Evolutionary conservation across 2,797 vertebrate genomes (phyloP).

Genomic region (Amblyraja radiata): DNA sequence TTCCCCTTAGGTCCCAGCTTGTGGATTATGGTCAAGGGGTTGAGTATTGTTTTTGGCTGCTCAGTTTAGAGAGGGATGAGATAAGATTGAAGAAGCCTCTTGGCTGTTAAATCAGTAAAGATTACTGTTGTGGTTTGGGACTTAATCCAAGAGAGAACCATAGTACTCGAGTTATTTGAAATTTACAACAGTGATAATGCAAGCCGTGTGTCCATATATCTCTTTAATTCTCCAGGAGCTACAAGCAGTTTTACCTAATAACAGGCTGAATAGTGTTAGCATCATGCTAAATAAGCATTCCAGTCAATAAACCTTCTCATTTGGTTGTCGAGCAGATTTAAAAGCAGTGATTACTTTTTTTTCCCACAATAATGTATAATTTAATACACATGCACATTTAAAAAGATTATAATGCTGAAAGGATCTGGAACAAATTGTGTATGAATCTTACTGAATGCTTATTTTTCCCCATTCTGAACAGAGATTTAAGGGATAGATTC

Average conservation of each 20-base stretch:
- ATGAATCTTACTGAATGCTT: no score
- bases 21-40: no score
- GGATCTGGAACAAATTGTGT: no score
- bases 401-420: not conserved
- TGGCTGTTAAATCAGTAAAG: not conserved
- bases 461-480: not conserved
- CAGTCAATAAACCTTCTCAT: not conserved
- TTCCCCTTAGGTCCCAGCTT: not conserved
- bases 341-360: not conserved
- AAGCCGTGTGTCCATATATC: not conserved
- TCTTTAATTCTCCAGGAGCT: not conserved
- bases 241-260: not conserved
- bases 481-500: not conserved
- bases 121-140: not conserved
- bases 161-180: not conserved
- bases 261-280: not conserved
- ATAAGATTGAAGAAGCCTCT: not conserved
- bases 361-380: not conserved
- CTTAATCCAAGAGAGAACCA: not conserved
- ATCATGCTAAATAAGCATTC: not conserved
- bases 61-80: not conserved
- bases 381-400: not conserved
- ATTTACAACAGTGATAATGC: not conserved
- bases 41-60: not conserved
- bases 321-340: not conserved